Conservation (phyloP, 2,888 invertebrate species). For the Archips crataeganus region DNA sequence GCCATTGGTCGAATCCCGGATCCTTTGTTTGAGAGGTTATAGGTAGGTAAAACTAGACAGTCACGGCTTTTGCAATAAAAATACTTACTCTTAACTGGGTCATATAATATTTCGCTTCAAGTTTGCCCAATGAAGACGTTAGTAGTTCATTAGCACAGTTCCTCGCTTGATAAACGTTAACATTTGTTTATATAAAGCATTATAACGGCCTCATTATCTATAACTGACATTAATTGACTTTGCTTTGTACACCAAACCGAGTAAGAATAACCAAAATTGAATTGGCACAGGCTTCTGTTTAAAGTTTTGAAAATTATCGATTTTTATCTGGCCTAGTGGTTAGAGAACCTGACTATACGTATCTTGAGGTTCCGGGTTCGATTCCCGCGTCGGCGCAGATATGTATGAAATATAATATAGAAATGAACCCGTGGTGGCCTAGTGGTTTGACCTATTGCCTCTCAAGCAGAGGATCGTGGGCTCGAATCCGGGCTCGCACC, state of each 20-base stretch:
- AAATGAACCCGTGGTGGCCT: too few relatives aligned
- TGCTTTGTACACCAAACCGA: conserved; percentile 22
- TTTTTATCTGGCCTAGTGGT: too few relatives aligned
- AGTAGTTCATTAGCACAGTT: conserved; percentile 43
- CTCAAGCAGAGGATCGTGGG: too few relatives aligned
- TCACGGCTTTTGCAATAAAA: too few relatives aligned
- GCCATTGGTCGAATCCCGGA: too few relatives aligned
- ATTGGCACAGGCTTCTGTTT: not conserved
- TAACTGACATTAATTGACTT: conserved; percentile 35
- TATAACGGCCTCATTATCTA: conserved; percentile 48
- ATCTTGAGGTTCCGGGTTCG: too few relatives aligned
- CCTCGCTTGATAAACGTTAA: conserved; percentile 42
- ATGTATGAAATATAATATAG: too few relatives aligned
- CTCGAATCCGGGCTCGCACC: too few relatives aligned
- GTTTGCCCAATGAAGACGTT: conserved; percentile 18
- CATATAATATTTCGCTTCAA: conserved; percentile 20
- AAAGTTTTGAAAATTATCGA: not conserved
- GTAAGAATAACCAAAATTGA: conserved; percentile 14
- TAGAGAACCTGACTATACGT: too few relatives aligned
- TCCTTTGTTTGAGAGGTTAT: not conserved
- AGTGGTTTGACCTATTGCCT: too few relatives aligned
- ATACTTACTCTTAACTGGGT: conserved; percentile 11
- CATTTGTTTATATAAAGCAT: conserved; percentile 42
- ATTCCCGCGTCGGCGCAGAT: too few relatives aligned
- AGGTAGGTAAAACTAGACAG: too few relatives aligned